Evolutionary conservation across 1,140 invertebrate genomes (phyloP).

Genomic region (Vanessa tameamea): DNA sequence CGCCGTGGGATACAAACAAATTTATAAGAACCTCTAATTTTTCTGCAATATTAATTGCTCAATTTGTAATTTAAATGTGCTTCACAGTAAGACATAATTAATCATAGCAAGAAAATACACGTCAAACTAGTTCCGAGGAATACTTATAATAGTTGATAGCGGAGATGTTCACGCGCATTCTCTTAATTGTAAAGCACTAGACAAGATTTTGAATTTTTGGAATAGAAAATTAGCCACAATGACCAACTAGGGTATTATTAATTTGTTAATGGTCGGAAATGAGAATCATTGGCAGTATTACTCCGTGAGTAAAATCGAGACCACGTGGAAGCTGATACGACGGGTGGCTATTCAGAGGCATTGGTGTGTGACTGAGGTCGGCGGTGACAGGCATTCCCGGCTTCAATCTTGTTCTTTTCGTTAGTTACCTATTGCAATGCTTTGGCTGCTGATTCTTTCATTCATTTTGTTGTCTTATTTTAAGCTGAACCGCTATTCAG

Average conservation of each 20-base stretch:
- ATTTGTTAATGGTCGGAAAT: not conserved
- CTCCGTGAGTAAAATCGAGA: slow-evolving; percentile 12
- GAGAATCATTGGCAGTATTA: not conserved
- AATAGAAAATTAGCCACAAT: no score
- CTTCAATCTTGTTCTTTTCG: slow-evolving; percentile 10
- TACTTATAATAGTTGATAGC: slow-evolving; percentile 7
- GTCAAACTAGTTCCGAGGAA: slow-evolving; percentile 18
- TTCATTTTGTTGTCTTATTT: not conserved
- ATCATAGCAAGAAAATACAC: slow-evolving; percentile 22
- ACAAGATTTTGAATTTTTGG: no score
- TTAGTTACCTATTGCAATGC: not conserved
- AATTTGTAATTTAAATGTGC: slow-evolving; percentile 28
- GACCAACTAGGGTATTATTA: not conserved
- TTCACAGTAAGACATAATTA: slow-evolving; percentile 25
- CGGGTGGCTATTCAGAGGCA: slow-evolving; percentile 34
- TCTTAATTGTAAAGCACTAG: no score
- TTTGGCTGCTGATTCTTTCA: not conserved
- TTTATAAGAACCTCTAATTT: slow-evolving; percentile 11
- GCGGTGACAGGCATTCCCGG: slow-evolving; percentile 24
- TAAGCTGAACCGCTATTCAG: no score
- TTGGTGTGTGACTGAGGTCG: slow-evolving; percentile 40
- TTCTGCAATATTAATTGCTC: slow-evolving; percentile 19
- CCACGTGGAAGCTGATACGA: slow-evolving; percentile 30
- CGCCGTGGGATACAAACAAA: not conserved
- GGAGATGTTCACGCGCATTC: not conserved